Evolutionary conservation across 2,888 invertebrate species (phyloP), one percentile per base, ranked within the genome.

Genomic region (Merodon equestris): DNA sequence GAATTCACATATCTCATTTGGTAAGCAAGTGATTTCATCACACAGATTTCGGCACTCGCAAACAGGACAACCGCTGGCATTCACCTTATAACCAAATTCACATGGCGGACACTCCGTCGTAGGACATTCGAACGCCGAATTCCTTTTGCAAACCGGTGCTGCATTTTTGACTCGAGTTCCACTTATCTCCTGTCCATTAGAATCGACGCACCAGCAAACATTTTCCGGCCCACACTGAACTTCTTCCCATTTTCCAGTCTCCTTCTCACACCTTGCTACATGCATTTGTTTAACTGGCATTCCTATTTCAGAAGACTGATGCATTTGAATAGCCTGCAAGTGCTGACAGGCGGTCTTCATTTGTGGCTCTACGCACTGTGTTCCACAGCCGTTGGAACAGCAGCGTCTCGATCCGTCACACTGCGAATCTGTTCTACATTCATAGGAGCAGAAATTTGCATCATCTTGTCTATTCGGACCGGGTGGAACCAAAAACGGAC

Each of bases 301-400:
- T 0, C 95, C 95, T 10, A 92, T 90, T 85, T 94, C 94, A 48
- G 92, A 90, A 1, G 93, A 92, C 82, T 92, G 92, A 84, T 94
- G 93, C 83, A 90, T 85, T 81, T 89, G 89, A 38, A 90, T 89
- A 7, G 88, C 88, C 89, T 77, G 90, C 15, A 89, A 90, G 84
- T 94, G 94, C 85, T 94, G 94, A 84, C 94, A 95, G 48, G 93
- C 93, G 64, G 95, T 94, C 83, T 93, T 92, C 82, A 94, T 90
- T 40, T 94, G 91, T 0, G 95, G 93, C 48, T 92, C 90, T 0
- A 94, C 92, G 86, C 96, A 96, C 83, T 94, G 93, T 0, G 96
- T 95, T 0, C 96, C 96, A 85, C 96, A 96, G 18, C 96, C 96
- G 47, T 95, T 96, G 0, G 95, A 94, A 85, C 96, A 96, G 88